Evolutionary conservation across 2,888 invertebrate species (phyloP), one percentile per base, ranked within the genome.

Genomic region (Microdon myrmicae): DNA sequence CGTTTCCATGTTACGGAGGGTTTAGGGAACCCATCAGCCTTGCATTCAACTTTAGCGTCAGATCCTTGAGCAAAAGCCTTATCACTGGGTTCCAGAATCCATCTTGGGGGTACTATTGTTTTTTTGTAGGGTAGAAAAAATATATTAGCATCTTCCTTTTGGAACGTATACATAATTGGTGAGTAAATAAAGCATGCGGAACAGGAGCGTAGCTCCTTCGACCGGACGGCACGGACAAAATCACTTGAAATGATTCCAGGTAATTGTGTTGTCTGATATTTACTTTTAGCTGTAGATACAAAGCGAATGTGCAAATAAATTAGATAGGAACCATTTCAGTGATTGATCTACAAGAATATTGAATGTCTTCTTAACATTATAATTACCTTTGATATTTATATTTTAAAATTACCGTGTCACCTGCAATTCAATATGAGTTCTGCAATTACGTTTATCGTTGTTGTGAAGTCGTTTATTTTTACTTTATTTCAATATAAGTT

Each of bases 1-100:
- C 92, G 90, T 83, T 94, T 95, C 95, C 95, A 95, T 71, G 93
- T 92, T 35, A 95, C 92, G 76, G 90, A 89, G 69, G 94, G 94
- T 84, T 92, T 92, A 66, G 94, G 95, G 83, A 94, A 95, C 73
- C 95, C 94, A 83, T 94, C 94, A 79, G 94, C 93, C 84, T 94
- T 94, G 82, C 95, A 95, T 85, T 95, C 94, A 73, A 95, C 91
- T 78, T 92, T 90, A 70, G 94, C 94, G 81, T 94, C 92, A 71
- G 93, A 93, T 70, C 94, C 94, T 83, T 94, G 94, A 69, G 94
- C 94, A 82, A 94, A 94, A 73, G 94, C 94, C 83, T 94, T 93
- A 79, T 95, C 94, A 75, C 93, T 93, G 47, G 95, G 95, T 81
- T 94, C 94, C 74, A 94, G 83, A 81, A 94, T 94, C 95, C 95